Conservation (phyloP, 2,888 invertebrate genomes). For the Mythimna loreyi region DNA sequence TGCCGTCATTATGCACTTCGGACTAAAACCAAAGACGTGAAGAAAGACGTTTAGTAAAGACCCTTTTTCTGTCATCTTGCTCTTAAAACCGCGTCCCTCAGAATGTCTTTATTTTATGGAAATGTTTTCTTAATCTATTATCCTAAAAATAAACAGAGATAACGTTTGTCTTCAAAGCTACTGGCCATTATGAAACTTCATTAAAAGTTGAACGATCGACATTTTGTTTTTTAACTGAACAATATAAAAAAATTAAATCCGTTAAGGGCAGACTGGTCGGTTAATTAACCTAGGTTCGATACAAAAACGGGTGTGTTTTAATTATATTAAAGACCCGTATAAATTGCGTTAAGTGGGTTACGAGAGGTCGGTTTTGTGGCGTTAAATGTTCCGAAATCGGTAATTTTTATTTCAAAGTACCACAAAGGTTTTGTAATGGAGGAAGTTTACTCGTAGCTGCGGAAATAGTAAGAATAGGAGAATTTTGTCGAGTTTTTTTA, state of each 20-base stretch:
- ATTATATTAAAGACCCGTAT: slow-evolving; percentile 72
- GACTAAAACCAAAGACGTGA: slow-evolving; percentile 23
- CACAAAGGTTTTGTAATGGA: slow-evolving; percentile 17
- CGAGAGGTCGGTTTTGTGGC: slow-evolving; percentile 62
- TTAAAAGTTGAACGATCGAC: slow-evolving; percentile 74
- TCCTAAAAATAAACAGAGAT: slow-evolving; percentile 45
- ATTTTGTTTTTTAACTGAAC: slow-evolving; percentile 63
- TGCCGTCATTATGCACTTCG: slow-evolving; percentile 36
- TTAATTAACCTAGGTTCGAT: slow-evolving; percentile 75
- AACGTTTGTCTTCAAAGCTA: slow-evolving; percentile 36
- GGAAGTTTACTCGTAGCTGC: neutral
- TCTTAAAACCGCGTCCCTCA: slow-evolving; percentile 37
- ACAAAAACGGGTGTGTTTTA: slow-evolving; percentile 76
- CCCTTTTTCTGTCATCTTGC: slow-evolving; percentile 31
- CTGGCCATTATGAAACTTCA: slow-evolving; percentile 55
- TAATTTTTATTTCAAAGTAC: slow-evolving; percentile 38
- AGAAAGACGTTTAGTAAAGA: slow-evolving; percentile 22
- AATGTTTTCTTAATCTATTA: slow-evolving; percentile 48
- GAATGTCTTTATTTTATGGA: slow-evolving; percentile 31
- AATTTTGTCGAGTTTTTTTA: neutral
- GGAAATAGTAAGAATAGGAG: neutral
- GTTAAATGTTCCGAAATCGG: slow-evolving; percentile 70
- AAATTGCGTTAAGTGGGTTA: slow-evolving; percentile 72
- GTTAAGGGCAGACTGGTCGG: slow-evolving; percentile 62
- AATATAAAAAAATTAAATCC: slow-evolving; percentile 69